Conservation (phyloP, 2,888 invertebrate genomes). For the Anoplius nigerrimus region DNA sequence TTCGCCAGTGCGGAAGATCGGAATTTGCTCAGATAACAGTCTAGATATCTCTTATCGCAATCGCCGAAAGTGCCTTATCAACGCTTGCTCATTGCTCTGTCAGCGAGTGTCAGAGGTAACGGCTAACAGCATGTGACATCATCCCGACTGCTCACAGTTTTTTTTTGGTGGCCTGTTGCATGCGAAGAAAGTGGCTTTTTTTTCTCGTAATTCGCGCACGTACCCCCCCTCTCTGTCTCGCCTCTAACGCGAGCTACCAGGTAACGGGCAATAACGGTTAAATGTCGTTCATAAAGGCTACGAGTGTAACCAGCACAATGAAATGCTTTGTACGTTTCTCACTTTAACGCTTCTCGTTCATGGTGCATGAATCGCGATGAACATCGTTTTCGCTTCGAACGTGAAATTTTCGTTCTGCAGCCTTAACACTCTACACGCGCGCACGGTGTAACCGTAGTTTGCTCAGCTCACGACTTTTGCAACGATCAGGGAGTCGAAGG, state of each 20-base stretch:
- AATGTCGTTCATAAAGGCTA: too few species aligned
- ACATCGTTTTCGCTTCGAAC: background rate
- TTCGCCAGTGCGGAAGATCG: background rate
- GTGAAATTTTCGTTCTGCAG: background rate
- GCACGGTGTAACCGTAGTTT: background rate
- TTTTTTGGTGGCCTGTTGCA: constrained; percentile 14
- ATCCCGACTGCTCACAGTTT: constrained; percentile 16
- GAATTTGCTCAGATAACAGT: constrained; percentile 5
- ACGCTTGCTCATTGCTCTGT: too few species aligned
- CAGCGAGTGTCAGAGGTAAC: too few species aligned
- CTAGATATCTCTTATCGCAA: constrained; percentile 46
- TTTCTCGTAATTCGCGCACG: constrained; percentile 17
- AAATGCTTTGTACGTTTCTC: too few species aligned
- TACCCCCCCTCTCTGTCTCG: background rate
- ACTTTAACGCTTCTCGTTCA: too few species aligned
- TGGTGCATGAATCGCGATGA: background rate
- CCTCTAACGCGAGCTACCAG: background rate
- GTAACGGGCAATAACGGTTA: background rate
- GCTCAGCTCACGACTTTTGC: constrained; percentile 25
- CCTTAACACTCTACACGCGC: background rate
- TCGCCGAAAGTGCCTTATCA: constrained; percentile 41
- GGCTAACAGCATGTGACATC: constrained; percentile 28
- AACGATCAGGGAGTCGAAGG: background rate
- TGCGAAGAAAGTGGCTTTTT: background rate
- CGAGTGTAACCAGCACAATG: too few species aligned